Conservation (phyloP, 2,113 vertebrate genomes). For the Mirounga angustirostris region DNA sequence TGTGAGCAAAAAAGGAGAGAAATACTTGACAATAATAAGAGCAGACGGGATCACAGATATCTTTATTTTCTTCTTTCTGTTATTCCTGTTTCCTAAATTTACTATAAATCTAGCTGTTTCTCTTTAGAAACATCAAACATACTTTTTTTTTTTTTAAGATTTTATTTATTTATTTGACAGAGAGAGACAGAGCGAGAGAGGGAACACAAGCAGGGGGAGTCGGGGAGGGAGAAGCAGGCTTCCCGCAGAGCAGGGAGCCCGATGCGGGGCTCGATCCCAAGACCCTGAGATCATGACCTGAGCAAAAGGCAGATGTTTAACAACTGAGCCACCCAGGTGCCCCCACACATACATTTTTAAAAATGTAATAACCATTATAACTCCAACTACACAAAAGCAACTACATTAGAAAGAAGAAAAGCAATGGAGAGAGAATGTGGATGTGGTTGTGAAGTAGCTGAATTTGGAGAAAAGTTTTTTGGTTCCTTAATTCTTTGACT, state of each 20-base stretch:
- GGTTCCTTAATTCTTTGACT: neutral
- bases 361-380: neutral
- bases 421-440: neutral
- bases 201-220: too few relatives aligned
- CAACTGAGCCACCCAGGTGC: too few relatives aligned
- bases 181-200: too few relatives aligned
- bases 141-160: neutral
- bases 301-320: too few relatives aligned
- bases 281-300: too few relatives aligned
- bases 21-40: neutral
- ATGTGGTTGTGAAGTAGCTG: neutral
- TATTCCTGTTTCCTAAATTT: neutral
- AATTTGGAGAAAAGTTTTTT: neutral
- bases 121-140: neutral
- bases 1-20: neutral
- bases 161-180: too few relatives aligned
- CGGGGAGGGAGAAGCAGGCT: too few relatives aligned
- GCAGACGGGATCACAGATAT: too few relatives aligned
- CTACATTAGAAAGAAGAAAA: neutral
- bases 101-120: conserved; percentile 1
- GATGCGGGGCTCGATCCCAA: too few relatives aligned
- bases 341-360: neutral
- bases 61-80: neutral
- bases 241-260: too few relatives aligned
- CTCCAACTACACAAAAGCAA: neutral